Base-by-base conservation (phyloP, 2,888 invertebrate species). In the Ophioninae sp. region DNA sequence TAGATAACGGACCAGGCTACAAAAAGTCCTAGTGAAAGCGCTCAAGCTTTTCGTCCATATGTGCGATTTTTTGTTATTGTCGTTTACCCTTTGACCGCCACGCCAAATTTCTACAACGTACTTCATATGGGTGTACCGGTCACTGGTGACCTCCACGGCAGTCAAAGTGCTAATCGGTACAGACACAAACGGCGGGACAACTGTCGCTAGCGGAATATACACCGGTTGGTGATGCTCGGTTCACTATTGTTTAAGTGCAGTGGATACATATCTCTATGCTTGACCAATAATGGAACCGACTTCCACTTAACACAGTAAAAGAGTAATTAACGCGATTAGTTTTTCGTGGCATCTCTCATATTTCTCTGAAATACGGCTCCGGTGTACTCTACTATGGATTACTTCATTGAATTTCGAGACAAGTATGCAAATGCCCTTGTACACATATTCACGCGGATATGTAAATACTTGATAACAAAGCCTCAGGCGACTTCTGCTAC, bases 281-380 rank as follows among this genome's bases (percentile, higher is more conserved):
- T 72, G 80, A 57, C 74, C 79, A 73, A 78, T 79, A 81, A 81
- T 81, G 81, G 62, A 77, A n/a, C 80, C 62, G 70, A 79, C 69
- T n/a, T 75, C 23, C 56, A 56, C 61, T 67, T 64, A 77, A 44
- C 77, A 72, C 75, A 77, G 74, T 83, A 78, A 81, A 83, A 81
- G 83, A 83, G 81, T 83, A 83, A 83, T 81, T 83, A 83, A 80
- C 83, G 74, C 74, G 77, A 80, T 72, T 65, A 67, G 70, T 70
- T 67, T 72, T 64, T 65, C 59, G 73, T 20, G 56, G 50, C 70
- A 72, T 74, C 67, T 74, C 78, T 76, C 80, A 83, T 78, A 0
- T 41, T 41, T 1, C 41, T 7, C 41, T 7, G 41, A 74, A n/a
- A n/a, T n/a, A 81, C 80, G 77, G 79, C 44, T 61, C 78, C 73